Evolutionary conservation across 1,140 invertebrate species (phyloP), one percentile per base, ranked within the genome.

Genomic region (Drosophila obscura): DNA sequence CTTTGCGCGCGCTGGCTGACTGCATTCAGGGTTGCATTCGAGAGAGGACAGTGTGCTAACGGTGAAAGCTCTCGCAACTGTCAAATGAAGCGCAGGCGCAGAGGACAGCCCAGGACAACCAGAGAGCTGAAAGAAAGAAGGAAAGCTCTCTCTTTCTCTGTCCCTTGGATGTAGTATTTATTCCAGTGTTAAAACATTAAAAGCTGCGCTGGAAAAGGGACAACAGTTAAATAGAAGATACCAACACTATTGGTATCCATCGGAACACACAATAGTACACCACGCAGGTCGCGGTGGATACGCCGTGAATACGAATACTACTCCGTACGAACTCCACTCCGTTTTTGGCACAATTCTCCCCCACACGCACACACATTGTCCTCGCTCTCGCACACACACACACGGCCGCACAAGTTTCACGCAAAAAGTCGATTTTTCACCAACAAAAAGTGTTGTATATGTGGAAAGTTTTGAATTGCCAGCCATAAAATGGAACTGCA

Each of bases 231-330:
- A 73, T 77, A 74, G 82, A 85, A 87, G 78, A 87, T 85, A 85
- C 79, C 83, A 87, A 87, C 83, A 83, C 79, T 88, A 80, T 88
- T 88, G 79, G 83, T 88, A 88, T 88, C 83, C 76, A 81, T 48
- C 51, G 65, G 76, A 66, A 57, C 55, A 31, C 19, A 19, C 19
- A 19, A 19, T 31, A 31, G 28, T 31, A 31, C 52, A 52, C 68
- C 68, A 64, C 56, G 68, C 69, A 58, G 31, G 31, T 35, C 31
- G 31, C 31, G 31, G 31, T 35, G 31, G 31, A 35, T 35, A 28
- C 58, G 57, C 63, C 53, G 43, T 56, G 44, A 57, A 35, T 35
- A 35, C 31, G 31, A 35, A 3, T 35, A 35, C 31, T 35, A 35
- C 31, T 35, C 31, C 31, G 46, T 71, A 58, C 68, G 55, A 71